Evolutionary conservation across 2,113 vertebrate genomes (phyloP), one percentile per base, ranked within the genome.

Genomic region (Dendrocopos noguchii): DNA sequence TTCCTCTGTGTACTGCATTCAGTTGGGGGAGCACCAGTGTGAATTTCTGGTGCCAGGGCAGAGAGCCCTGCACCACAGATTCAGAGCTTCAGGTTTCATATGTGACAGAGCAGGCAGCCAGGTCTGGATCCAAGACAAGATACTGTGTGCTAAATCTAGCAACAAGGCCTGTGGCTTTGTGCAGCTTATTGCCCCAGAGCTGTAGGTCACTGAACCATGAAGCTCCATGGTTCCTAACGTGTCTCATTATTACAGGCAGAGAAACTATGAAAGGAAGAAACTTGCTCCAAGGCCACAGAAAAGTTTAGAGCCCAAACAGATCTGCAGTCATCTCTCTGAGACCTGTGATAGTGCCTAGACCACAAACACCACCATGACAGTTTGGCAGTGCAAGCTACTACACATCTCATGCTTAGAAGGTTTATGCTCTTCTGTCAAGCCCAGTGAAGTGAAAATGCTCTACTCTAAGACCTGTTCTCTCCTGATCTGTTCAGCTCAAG

Each of bases 201-300:
- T 66, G 25, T 27, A 81, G 53, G 71, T 47, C 13, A 9, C 29
- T 1, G 0, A 47, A 80, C 19, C 31, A 31, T 5, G 7, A 75
- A 74, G 21, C 12, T 66, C 7, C 52, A 28, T 0, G 2, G 31
- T 34, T 4, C 8, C 20, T 57, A 44, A 42, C 1, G 0, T n/a
- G 7, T 24, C 13, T 64, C 52, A 15, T 22, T 78, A 18, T 60
- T 81, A 75, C 13, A 27, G 7, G 36, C 8, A 36, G 18, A 65
- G 47, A 80, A 64, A 84, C 29, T 29, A 7, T 39, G 56, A 65
- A 61, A 80, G 28, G 11, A 61, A n/a, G 50, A 17, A 53, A 14
- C 44, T 39, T 77, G 15, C 4, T 61, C 17, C 3, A 13, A 84
- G 33, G 17, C 20, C 21, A 36, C 42, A 59, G 57, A 29, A 91